Conservation (phyloP, 2,797 vertebrate species). For the Chlorospingus semifuscus region DNA sequence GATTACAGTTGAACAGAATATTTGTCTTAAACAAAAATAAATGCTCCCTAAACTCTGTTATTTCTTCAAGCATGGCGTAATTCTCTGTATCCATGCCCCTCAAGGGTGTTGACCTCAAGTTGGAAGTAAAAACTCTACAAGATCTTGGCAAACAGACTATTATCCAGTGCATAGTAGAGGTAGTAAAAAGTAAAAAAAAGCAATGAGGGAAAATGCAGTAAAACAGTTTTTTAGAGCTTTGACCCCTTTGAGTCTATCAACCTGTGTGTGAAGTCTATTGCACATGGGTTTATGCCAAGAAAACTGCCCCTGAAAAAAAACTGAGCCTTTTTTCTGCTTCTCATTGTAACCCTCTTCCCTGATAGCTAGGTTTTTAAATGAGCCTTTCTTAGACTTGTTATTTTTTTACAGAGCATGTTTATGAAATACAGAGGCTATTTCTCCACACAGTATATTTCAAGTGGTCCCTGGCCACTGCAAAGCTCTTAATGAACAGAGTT, state of each 20-base stretch:
- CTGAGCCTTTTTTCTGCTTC: background rate
- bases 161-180: background rate
- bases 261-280: background rate
- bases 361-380: background rate
- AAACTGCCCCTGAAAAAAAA: background rate
- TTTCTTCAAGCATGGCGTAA: background rate
- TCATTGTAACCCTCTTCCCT: background rate
- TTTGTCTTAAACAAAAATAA: background rate
- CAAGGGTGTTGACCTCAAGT: background rate
- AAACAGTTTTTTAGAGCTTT: background rate
- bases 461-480: background rate
- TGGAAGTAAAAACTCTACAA: background rate
- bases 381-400: background rate
- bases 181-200: background rate
- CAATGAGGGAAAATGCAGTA: background rate
- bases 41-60: background rate
- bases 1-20: background rate
- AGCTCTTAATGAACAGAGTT: background rate
- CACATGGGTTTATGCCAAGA: background rate
- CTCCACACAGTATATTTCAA: background rate
- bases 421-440: background rate
- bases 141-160: background rate
- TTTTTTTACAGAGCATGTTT: background rate
- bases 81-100: background rate
- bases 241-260: background rate